These are phyloP conservation scores for Saturnia pavonia DNA, from an alignment of 2,888 invertebrate species.

Conservation along the genomic window DNA sequence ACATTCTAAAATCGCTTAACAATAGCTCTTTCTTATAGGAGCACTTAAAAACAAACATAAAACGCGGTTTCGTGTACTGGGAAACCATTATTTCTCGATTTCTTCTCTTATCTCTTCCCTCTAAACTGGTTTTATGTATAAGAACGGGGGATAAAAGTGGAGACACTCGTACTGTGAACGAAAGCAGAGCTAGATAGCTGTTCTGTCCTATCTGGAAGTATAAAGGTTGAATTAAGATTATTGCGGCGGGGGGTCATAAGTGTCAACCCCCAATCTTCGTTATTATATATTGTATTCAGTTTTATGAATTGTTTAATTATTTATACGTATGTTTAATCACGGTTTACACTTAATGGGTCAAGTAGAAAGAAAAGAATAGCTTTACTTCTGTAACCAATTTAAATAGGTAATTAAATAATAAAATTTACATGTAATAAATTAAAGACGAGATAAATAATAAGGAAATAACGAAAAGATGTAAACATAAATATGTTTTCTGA, in stretches of 20 bases:
- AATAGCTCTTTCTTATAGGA: neutral
- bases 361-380: too few relatives aligned
- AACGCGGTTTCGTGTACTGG: neutral
- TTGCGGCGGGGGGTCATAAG: neutral
- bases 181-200: neutral
- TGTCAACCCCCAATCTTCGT: neutral
- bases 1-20: neutral
- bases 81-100: conserved; percentile 10
- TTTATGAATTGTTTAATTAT: neutral
- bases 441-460: too few relatives aligned
- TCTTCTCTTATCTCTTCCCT: neutral
- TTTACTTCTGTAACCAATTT: too few relatives aligned
- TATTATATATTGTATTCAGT: neutral
- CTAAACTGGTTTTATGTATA: neutral
- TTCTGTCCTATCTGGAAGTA: neutral
- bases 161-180: neutral
- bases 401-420: too few relatives aligned
- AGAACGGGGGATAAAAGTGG: neutral
- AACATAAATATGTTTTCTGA: too few relatives aligned
- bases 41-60: conserved; percentile 9
- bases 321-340: neutral
- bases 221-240: neutral
- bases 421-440: too few relatives aligned
- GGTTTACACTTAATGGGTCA: too few relatives aligned
- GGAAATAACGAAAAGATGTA: too few relatives aligned